A percentile compares a stretch with the other conserved stretches of the same genome.
These are phyloP conservation scores for Potamarius usumacintae DNA, from an alignment of 2,113 vertebrate genomes.

Conservation along the genomic window DNA sequence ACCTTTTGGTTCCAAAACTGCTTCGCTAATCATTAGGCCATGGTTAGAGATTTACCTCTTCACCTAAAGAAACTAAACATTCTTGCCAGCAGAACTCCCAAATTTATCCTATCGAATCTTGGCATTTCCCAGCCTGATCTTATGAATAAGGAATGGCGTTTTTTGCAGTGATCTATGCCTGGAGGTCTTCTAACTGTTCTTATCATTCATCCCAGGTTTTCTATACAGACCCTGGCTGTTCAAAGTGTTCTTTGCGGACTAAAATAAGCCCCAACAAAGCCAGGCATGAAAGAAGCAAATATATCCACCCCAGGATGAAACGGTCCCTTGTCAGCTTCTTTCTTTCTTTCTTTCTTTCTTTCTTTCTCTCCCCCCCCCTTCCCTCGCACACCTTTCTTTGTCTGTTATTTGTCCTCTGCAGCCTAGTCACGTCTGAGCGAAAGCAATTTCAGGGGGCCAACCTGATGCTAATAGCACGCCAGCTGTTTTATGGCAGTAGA, in stretches of 20 bases:
- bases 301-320: constrained; percentile 51
- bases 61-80: neutral
- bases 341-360: constrained; percentile 59
- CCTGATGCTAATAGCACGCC: constrained; percentile 66
- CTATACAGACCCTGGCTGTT: constrained; percentile 14
- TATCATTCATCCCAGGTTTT: constrained; percentile 11
- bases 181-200: neutral
- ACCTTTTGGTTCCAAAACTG: too few relatives aligned
- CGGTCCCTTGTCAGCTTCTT: constrained; percentile 60
- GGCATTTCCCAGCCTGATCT: neutral
- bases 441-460: constrained; percentile 76
- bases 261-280: constrained; percentile 42
- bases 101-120: neutral
- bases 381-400: neutral
- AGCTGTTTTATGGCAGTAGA: constrained; percentile 63
- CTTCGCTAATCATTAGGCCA: too few relatives aligned
- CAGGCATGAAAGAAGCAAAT: constrained; percentile 58
- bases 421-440: constrained; percentile 65
- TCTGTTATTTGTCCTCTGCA: constrained; percentile 58
- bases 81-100: neutral
- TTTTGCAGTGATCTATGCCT: constrained; percentile 16
- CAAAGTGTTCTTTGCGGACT: constrained; percentile 43
- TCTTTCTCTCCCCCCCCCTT: too few relatives aligned
- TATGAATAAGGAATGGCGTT: constrained; percentile 10
- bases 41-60: neutral